phyloP scores from a whole-genome alignment of 2,113 vertebrate genomes.

The Rhabdomys dilectus region DNA sequence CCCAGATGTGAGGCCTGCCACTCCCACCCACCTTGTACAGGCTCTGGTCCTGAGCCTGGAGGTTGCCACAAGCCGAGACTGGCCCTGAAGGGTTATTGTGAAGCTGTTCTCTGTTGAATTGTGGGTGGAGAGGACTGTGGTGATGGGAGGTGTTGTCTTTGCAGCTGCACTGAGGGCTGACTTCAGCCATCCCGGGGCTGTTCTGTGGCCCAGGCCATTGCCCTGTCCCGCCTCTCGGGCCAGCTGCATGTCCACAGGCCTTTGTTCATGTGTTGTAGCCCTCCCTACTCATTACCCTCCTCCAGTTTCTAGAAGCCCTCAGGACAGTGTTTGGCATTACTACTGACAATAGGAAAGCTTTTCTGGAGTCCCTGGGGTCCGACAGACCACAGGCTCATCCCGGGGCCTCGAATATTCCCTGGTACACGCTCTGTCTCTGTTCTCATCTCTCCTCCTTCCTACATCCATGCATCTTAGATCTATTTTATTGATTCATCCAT shows the following conservation, averaged over 20 bases:
- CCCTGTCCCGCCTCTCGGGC: constrained; percentile 31
- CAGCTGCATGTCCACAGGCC: constrained; percentile 73
- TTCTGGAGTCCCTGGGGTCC: neutral
- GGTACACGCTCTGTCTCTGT: neutral
- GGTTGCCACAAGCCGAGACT: neutral
- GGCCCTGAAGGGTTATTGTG: neutral
- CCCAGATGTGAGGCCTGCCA: neutral
- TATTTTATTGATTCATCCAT: constrained; percentile 22
- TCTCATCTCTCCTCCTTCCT: neutral
- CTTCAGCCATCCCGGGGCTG: constrained; percentile 40
- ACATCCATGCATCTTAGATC: neutral
- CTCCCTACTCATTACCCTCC: neutral
- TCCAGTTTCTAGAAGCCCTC: constrained; percentile 40
- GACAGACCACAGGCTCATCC: neutral
- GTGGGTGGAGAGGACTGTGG: neutral
- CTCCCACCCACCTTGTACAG: neutral
- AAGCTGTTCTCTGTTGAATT: constrained; percentile 30
- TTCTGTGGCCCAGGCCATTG: neutral
- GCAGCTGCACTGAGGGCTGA: constrained; percentile 60
- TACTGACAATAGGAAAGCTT: neutral
- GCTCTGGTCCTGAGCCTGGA: neutral
- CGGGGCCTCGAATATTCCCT: neutral
- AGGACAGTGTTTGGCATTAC: neutral
- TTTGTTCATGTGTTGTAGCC: constrained; percentile 68
- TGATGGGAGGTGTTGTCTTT: constrained; percentile 15